phyloP scores from a whole-genome alignment of 1,140 invertebrate species.

The Bombus turneri region DNA sequence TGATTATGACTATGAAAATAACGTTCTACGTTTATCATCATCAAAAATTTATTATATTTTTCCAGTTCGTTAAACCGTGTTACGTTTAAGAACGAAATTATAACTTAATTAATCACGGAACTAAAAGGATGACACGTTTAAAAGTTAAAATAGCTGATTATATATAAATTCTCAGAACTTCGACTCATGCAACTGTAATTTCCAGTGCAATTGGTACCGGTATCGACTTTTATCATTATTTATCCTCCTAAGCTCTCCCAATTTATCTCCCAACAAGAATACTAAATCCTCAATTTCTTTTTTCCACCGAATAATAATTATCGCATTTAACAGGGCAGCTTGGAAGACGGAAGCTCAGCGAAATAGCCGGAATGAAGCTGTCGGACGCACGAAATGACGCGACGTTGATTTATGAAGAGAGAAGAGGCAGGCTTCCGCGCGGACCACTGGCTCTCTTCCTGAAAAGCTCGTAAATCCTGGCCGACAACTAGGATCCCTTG shows the following conservation, averaged over 20 bases:
- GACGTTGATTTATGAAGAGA: constrained; percentile 51
- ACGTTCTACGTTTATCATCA: too few relatives aligned
- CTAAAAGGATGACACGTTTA: too few relatives aligned
- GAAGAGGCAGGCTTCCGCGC: not conserved
- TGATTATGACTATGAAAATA: too few relatives aligned
- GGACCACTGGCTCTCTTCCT: not conserved
- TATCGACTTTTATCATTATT: not conserved
- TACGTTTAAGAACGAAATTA: too few relatives aligned
- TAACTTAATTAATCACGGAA: too few relatives aligned
- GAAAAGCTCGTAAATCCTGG: constrained; percentile 38
- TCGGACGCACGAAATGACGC: constrained; percentile 46
- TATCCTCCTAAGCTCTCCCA: not conserved
- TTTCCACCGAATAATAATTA: not conserved
- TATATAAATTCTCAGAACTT: too few relatives aligned
- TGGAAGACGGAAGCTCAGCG: not conserved
- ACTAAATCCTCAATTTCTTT: not conserved
- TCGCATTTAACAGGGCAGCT: not conserved
- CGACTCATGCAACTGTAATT: too few relatives aligned
- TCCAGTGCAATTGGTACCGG: too few relatives aligned
- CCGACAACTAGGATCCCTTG: not conserved
- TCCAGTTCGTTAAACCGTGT: too few relatives aligned
- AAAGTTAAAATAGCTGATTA: too few relatives aligned
- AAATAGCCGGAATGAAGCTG: constrained; percentile 39
- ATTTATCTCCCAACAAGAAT: not conserved
- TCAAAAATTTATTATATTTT: too few relatives aligned